Conservation (phyloP, 2,888 invertebrate species). For the Rhagonycha lutea region DNA sequence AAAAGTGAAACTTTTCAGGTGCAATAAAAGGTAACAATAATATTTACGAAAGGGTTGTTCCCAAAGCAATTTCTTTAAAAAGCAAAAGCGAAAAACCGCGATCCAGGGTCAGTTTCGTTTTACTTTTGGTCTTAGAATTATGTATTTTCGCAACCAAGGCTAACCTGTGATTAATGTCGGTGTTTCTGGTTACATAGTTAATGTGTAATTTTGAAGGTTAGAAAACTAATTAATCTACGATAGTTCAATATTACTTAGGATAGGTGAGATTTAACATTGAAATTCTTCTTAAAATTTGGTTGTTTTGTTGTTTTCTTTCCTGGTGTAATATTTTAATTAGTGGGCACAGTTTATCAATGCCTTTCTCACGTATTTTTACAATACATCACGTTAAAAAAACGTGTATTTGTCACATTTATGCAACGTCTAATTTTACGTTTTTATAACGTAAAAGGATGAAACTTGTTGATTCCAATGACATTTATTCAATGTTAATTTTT, state of each 20-base stretch:
- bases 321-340: neutral
- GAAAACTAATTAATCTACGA: neutral
- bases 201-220: neutral
- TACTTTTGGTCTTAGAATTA: conserved; percentile 10
- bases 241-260: neutral
- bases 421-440: too few relatives aligned
- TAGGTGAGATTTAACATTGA: neutral
- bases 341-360: too few relatives aligned
- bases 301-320: neutral
- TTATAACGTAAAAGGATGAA: too few relatives aligned
- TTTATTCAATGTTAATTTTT: too few relatives aligned
- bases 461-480: too few relatives aligned
- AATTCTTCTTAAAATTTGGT: neutral
- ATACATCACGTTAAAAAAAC: too few relatives aligned
- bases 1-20: conserved; percentile 47
- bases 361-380: too few relatives aligned
- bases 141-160: conserved; percentile 29
- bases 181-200: conserved; percentile 19
- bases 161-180: conserved; percentile 36
- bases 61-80: conserved; percentile 21
- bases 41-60: conserved; percentile 17
- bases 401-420: too few relatives aligned
- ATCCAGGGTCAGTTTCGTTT: conserved; percentile 49
- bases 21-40: conserved; percentile 43
- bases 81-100: conserved; percentile 49